Evolutionary conservation across 2,113 vertebrate genomes (phyloP), one percentile per base, ranked within the genome.

Genomic region (Oryctolagus cuniculus): DNA sequence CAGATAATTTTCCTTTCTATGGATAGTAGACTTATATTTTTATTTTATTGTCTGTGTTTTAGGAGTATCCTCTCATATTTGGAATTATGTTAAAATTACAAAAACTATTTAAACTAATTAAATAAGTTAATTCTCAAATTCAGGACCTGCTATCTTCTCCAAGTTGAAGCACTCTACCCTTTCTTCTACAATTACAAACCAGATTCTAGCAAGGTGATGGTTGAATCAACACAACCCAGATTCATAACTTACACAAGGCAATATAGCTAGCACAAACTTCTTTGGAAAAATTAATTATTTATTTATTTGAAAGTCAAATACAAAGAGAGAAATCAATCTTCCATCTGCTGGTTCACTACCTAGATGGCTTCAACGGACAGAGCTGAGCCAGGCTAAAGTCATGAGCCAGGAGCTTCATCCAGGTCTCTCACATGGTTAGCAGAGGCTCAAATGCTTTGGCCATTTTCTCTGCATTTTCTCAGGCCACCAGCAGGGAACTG

Each of bases 121-220:
- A 69, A 80, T 36, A 94, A 73, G 29, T 58, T 63, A 73, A 78
- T 66, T 81, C 16, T n/a, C 66, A 92, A 87, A 77, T 19, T 89
- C 58, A 78, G 49, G 10, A 63, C 94, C 84, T 96, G 91, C 93
- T 91, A 96, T 92, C 58, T 95, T n/a, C 80, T 3, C 12, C 22
- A 94, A 89, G 67, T 72, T 19, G 0, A 34, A 63, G 12, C 1
- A 69, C 87, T 97, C 89, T 67, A 96, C 69, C 90, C 95, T 97
- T 82, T 77, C 96, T 95, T 89, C 89, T 70, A 74, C 27, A 34
- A 5, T 3, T 0, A 69, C 94, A 85, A 94, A 16, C 88, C 82
- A 2, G 80, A 90, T 97, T 97, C 87, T 88, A 2, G 1, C 12
- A 90, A 87, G 11, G 5, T 73, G 11, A 22, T 15, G 19, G 36